A percentile compares a stretch with the other conserved stretches of the same genome.
These are phyloP conservation scores for Poeciliopsis paucimaculata DNA, from an alignment of 2,797 vertebrate genomes.

Conservation along the genomic window DNA sequence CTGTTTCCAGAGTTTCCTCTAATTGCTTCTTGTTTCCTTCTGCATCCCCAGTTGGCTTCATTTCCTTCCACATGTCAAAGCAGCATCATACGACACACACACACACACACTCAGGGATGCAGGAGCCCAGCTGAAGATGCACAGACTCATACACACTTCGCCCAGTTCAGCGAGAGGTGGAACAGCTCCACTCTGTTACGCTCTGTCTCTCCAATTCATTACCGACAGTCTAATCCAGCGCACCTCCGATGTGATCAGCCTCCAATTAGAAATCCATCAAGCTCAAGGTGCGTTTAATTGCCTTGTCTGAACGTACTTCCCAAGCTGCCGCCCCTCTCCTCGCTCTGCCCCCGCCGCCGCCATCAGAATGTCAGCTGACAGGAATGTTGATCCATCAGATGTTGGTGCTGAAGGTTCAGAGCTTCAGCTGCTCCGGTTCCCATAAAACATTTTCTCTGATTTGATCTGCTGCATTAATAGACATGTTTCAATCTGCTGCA, in stretches of 20 bases:
- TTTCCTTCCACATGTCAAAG: conserved; percentile 24
- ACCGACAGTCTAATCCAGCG: conserved; percentile 74
- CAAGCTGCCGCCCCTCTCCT: conserved; percentile 45
- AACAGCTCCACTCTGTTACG: conserved; percentile 73
- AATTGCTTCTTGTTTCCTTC: background rate
- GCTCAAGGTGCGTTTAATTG: conserved; percentile 78
- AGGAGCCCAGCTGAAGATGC: conserved; percentile 24
- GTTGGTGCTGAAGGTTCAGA: conserved; percentile 52
- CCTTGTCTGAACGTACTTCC: conserved; percentile 70
- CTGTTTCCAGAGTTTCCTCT: background rate
- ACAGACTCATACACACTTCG: conserved; percentile 30
- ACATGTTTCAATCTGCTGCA: background rate
- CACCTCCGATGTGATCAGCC: conserved; percentile 78
- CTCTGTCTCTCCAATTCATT: conserved; percentile 74
- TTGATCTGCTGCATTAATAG: background rate
- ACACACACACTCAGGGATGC: conserved; percentile 1
- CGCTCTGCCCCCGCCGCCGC: conserved; percentile 30
- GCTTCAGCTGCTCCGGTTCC: background rate
- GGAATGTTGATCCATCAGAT: conserved; percentile 55
- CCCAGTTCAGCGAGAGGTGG: conserved; percentile 56
- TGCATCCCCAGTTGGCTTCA: background rate
- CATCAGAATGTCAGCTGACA: conserved; percentile 54
- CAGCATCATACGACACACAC: background rate
- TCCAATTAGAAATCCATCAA: conserved; percentile 81
- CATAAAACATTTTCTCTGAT: background rate